Evolutionary conservation across 1,140 invertebrate species (phyloP).

Genomic region (Dinoponera quadriceps): DNA sequence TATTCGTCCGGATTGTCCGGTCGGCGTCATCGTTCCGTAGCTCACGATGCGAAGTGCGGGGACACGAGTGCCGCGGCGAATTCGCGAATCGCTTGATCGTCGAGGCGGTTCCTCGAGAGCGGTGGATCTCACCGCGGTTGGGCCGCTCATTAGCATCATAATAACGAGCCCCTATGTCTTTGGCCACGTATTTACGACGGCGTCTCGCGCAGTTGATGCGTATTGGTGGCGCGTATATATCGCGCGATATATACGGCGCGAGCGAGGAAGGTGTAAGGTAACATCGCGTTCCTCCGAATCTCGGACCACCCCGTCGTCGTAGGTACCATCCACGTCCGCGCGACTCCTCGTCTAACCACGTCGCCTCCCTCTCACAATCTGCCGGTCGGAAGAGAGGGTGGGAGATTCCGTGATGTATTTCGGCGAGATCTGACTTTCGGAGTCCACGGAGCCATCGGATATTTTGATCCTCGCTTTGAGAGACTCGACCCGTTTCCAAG

Average conservation of each 20-base stretch:
- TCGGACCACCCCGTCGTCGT: constrained; percentile 68
- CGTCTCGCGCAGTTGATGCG: constrained; percentile 78
- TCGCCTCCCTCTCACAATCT: not conserved
- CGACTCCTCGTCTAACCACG: constrained; percentile 37
- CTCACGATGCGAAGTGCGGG: too few species aligned
- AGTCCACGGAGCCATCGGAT: not conserved
- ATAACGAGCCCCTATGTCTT: constrained; percentile 81
- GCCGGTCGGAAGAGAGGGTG: too few species aligned
- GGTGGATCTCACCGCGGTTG: constrained; percentile 44
- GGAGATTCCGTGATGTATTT: constrained; percentile 42
- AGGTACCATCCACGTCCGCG: constrained; percentile 38
- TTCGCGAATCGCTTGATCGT: constrained; percentile 45
- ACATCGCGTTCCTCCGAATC: constrained; percentile 71
- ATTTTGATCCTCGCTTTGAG: constrained; percentile 22
- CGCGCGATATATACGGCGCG: constrained; percentile 40
- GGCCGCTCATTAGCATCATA: constrained; percentile 81
- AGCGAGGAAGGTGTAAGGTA: constrained; percentile 76
- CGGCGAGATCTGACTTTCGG: constrained; percentile 44
- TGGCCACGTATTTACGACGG: constrained; percentile 79
- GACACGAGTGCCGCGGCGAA: too few species aligned
- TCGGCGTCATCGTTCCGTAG: too few species aligned
- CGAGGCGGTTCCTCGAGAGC: not conserved
- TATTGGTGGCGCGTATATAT: constrained; percentile 81
- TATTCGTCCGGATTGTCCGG: too few species aligned
- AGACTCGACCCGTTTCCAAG: not conserved